Percentiles rank a stretch among this genome's conserved stretches.
Conservation (phyloP, 1,140 invertebrate genomes). For the Brevipalpus yothersi region DNA sequence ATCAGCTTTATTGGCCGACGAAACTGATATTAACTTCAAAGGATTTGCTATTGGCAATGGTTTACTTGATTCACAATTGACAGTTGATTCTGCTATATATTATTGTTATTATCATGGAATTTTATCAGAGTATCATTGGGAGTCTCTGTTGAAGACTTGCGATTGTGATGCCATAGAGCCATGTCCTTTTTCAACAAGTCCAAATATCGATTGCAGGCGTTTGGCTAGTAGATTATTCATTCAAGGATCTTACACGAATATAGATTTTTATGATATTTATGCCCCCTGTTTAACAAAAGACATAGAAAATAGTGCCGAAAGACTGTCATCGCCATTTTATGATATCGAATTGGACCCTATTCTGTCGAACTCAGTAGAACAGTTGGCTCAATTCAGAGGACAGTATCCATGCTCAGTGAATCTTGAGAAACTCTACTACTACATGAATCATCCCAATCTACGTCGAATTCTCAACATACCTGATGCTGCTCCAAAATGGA, state of each 20-base stretch:
- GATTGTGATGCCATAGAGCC: background rate
- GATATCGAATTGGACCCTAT: background rate
- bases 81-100: conserved; percentile 24
- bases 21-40: conserved; percentile 20
- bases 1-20: conserved; percentile 21
- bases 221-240: background rate
- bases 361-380: background rate
- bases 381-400: conserved; percentile 20
- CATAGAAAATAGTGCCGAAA: too few species aligned
- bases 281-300: conserved; percentile 14
- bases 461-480: conserved; percentile 23
- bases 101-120: conserved; percentile 29
- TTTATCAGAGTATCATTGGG: conserved; percentile 13
- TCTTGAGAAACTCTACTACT: conserved; percentile 16
- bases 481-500: background rate
- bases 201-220: background rate
- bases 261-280: conserved; percentile 24
- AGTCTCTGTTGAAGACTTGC: background rate
- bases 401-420: conserved; percentile 19
- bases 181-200: conserved; percentile 7
- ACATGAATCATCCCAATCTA: conserved; percentile 19
- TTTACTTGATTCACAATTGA: conserved; percentile 18
- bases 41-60: conserved; percentile 30
- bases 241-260: conserved; percentile 4
- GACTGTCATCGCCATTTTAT: background rate